These are phyloP conservation scores for Mythimna pallens DNA, from an alignment of 2,888 invertebrate genomes.

Conservation along the genomic window DNA sequence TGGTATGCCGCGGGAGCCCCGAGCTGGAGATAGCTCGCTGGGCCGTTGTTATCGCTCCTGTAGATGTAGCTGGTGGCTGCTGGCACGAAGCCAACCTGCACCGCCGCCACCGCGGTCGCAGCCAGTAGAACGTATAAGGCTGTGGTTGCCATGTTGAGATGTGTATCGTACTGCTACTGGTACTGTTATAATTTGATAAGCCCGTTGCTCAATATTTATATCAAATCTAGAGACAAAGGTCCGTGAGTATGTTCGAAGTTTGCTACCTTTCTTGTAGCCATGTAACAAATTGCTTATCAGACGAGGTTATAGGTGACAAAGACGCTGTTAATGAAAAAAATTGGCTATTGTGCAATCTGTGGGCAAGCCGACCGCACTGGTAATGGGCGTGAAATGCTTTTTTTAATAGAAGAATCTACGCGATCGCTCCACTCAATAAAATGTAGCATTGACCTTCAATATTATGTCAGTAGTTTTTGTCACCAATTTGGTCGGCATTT, in stretches of 20 bases:
- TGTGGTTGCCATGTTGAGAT: slow-evolving; percentile 82
- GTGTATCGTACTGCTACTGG: slow-evolving; percentile 78
- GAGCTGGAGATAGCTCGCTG: slow-evolving; percentile 85
- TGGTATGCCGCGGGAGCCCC: slow-evolving; percentile 79
- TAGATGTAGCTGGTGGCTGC: slow-evolving; percentile 90
- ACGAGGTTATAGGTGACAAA: slow-evolving; percentile 89
- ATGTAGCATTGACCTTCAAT: slow-evolving; percentile 57
- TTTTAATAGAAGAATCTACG: slow-evolving; percentile 69
- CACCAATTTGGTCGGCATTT: not conserved
- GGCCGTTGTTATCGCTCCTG: slow-evolving; percentile 87
- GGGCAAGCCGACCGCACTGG: slow-evolving; percentile 74
- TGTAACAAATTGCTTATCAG: slow-evolving; percentile 87
- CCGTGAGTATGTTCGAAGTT: slow-evolving; percentile 80
- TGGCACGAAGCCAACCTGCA: slow-evolving; percentile 84
- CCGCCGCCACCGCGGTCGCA: slow-evolving; percentile 75
- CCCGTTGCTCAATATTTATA: slow-evolving; percentile 89
- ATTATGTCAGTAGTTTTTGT: slow-evolving; percentile 56
- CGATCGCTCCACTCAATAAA: slow-evolving; percentile 43
- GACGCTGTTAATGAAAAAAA: slow-evolving; percentile 84
- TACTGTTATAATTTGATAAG: slow-evolving; percentile 85
- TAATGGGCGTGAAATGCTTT: slow-evolving; percentile 80
- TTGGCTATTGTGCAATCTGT: slow-evolving; percentile 77
- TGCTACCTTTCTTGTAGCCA: slow-evolving; percentile 83
- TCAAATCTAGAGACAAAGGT: slow-evolving; percentile 82
- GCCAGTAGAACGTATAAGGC: slow-evolving; percentile 76